Evolutionary conservation across 2,797 vertebrate genomes (phyloP), one percentile per base, ranked within the genome.

Genomic region (Heterohyrax brucei): DNA sequence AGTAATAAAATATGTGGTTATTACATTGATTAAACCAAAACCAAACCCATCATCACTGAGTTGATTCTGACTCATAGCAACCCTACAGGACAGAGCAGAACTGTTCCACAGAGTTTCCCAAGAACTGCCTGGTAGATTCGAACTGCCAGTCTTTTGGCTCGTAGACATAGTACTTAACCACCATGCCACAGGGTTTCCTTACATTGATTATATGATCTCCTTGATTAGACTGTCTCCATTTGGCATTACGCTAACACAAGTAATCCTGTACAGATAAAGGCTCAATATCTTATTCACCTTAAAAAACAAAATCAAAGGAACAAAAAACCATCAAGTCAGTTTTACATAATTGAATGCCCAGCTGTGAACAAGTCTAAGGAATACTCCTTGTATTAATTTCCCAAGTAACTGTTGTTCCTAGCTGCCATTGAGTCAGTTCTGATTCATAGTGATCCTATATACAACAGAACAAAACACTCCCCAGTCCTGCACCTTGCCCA

Each of bases 1-100:
- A 87, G 46, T n/a, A 89, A 94, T 78, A 95, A 95, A 89, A 72
- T 59, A 70, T 33, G 12, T 78, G 21, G 30, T 83, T 22, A 77
- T 39, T 85, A 70, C 62, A 94, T 19, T 96, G 68, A 62, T 84
- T 12, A 39, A 14, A 64, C 21, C 39, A 85, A 39, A 39, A 39
- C 39, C 39, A 39, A 39, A 39, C 39, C 39, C 39, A 39, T 39
- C 39, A 39, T 39, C 39, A 39, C 39, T 39, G 39, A 2, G 39
- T 39, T 39, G 39, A 39, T 39, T 39, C 39, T 39, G 39, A 39
- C 39, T 39, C 39, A 39, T 39, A 39, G 39, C 39, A 39, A 39
- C 39, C 39, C 39, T 39, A 39, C 39, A 39, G 39, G 39, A 39
- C 39, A 39, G 39, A 39, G 39, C 39, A 39, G 39, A 39, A 39